These are phyloP conservation scores for Tenebrio molitor DNA, from an alignment of 1,140 invertebrate genomes.

Conservation along the genomic window DNA sequence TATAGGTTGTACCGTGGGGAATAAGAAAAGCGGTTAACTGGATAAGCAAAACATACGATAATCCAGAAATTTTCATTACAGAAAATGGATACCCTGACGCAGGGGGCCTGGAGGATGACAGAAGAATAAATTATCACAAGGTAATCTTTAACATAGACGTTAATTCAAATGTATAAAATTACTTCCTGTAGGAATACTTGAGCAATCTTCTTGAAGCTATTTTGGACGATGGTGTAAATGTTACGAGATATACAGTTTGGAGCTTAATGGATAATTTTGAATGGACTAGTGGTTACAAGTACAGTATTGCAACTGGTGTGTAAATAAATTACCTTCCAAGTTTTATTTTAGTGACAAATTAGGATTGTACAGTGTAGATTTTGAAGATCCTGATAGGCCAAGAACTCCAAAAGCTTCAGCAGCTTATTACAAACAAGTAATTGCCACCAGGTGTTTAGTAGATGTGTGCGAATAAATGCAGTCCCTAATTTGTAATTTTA, in stretches of 20 bases:
- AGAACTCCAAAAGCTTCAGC: conserved; percentile 79
- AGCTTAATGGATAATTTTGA: conserved; percentile 86
- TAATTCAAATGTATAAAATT: background rate
- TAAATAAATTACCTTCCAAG: no score
- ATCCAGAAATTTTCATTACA: conserved; percentile 73
- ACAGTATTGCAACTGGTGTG: no score
- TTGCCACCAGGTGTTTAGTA: conserved; percentile 66
- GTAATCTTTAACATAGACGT: background rate
- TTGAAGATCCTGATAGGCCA: conserved; percentile 73
- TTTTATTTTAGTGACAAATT: conserved; percentile 76
- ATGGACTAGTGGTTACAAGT: conserved; percentile 77
- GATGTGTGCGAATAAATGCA: conserved; percentile 44
- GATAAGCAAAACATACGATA: conserved; percentile 73
- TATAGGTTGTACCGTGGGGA: conserved; percentile 70
- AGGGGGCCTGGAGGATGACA: conserved; percentile 67
- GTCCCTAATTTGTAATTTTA: no score
- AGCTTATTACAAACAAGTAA: conserved; percentile 67
- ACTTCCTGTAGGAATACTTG: conserved; percentile 70
- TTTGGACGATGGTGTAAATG: conserved; percentile 72
- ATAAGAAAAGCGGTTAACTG: conserved; percentile 74
- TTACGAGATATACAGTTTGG: conserved; percentile 80
- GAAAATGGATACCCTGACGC: conserved; percentile 78
- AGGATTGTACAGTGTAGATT: conserved; percentile 83
- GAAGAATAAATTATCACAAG: conserved; percentile 68
- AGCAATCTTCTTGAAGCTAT: conserved; percentile 76